Evolutionary conservation across 2,888 invertebrate genomes (phyloP), one percentile per base, ranked within the genome.

Genomic region (Microdon myrmicae): DNA sequence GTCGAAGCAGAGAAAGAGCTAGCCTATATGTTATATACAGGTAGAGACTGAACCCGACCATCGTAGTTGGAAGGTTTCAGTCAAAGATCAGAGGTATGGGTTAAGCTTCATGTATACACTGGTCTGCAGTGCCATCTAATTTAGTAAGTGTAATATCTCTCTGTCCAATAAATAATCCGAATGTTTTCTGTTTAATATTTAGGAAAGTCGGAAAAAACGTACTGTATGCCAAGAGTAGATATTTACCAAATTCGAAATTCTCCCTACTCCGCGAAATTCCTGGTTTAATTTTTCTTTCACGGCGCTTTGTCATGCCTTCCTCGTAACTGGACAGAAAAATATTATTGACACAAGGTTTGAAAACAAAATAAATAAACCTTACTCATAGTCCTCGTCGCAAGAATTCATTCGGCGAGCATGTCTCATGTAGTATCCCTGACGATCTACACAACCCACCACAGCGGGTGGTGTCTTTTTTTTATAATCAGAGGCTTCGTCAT

Each of bases 331-430:
- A 70, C 67, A 23, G 44, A 3, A 5, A 35, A 37, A 29, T 17
- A 12, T 4, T n/a, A 29, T 20, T 4, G 6, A 3, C n/a, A 13
- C 16, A 23, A 6, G 9, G 5, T 23, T 4, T 19, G 1, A 8
- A 10, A 14, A 31, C 79, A 38, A 43, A 0, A n/a, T n/a, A n/a
- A n/a, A n/a, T n/a, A n/a, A n/a, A n/a, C 71, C 86, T 83, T 71
- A 88, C 87, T 88, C 88, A 74, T 87, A 88, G 55, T 88, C 88
- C 64, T 87, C 87, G 58, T 88, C 88, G 71, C 88, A 88, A 55
- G 87, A 87, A 69, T 84, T 84, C 71, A 84, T 79, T 8, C 84
- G 81, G 71, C 71, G 76, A 58, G 74, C 77, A 71, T 75, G 79
- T 1, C 83, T 81, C 73, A 86, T 81, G 71, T 87, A 86, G 59